Evolutionary conservation across 2,113 vertebrate species (phyloP), one percentile per base, ranked within the genome.

Genomic region (Bothrops jararaca): DNA sequence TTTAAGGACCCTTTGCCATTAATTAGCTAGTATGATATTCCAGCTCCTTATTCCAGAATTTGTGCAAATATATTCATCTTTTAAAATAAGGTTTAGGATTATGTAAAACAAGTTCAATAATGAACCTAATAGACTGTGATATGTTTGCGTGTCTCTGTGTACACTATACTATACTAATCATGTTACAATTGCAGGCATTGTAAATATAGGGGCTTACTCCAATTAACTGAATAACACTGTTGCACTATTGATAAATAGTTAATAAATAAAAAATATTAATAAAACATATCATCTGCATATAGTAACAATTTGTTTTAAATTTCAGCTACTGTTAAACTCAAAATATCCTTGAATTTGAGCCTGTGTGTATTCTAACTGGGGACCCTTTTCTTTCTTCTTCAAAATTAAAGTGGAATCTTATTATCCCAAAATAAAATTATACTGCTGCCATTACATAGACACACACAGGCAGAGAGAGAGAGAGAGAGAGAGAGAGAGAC

Each of bases 131-230:
- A 18, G 64, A 34, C 2, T 74, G 1, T 74, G n/a, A 69, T 69
- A 5, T n/a, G 0, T 15, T 0, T 29, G 11, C 0, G 24, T 24
- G 6, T 23, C 57, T 10, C 0, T 58, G 26, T 29, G 26, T 29
- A 34, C 18, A 34, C 12, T 69, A 26, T 60, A n/a, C 60, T 15
- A 26, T 60, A n/a, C 60, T 15, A 64, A 60, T 26, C 58, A 60
- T 26, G 9, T 60, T 26, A 60, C 58, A 60, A 64, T 5, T 64
- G 13, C n/a, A 74, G n/a, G 13, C 69, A 34, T 5, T 74, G n/a
- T 39, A 39, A 74, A 74, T 13, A 74, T 74, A 34, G 69, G 5
- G n/a, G n/a, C 0, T 34, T 34, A 34, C 69, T 74, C n/a, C n/a
- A 39, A 18, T 74, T 74, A 74, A 15, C n/a, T 74, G n/a, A 74